Evolutionary conservation across 2,797 vertebrate genomes (phyloP), one percentile per base, ranked within the genome.

Genomic region (Tragopan temminckii): DNA sequence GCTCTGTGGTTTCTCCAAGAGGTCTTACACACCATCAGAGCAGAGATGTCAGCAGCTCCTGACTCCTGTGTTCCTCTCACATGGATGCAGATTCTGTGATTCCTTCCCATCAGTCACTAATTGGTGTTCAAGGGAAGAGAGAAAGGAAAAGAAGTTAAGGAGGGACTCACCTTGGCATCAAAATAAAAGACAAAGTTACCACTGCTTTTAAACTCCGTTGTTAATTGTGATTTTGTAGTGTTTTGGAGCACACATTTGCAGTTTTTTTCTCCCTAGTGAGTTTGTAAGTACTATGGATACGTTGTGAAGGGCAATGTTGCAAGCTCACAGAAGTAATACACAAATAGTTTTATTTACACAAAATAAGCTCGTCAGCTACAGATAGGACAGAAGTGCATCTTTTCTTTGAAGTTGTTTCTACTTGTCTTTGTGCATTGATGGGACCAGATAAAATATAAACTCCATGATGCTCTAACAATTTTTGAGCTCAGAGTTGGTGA

Each of bases 131-230:
- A 14, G 71, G 2, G 7, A 77, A 16, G 21, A 68, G 45, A 13
- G 59, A 14, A 78, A 74, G 81, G 76, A 88, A 69, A 78, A 67
- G 82, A 82, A 75, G 59, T 74, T 81, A 83, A 82, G 67, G 84
- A 92, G 89, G 40, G 67, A 62, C 70, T 95, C 46, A n/a, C 31
- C 12, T 93, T 78, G 31, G 4, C 42, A 36, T n/a, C 53, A 40
- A 64, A 85, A 45, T 81, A 76, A 64, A 85, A 83, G 55, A 42
- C 31, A 5, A 19, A 77, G 36, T 31, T 86, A 19, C 53, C 69
- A n/a, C 58, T 68, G 23, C 36, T 76, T 67, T 85, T 91, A 43
- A 80, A 53, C 13, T 78, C 16, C 8, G 19, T 35, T 74, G 33
- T 5, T 72, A 76, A 46, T 29, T 68, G n/a, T 71, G 82, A 82